phyloP scores from a whole-genome alignment of 2,113 vertebrate genomes.

The Choloepus hoffmanni region DNA sequence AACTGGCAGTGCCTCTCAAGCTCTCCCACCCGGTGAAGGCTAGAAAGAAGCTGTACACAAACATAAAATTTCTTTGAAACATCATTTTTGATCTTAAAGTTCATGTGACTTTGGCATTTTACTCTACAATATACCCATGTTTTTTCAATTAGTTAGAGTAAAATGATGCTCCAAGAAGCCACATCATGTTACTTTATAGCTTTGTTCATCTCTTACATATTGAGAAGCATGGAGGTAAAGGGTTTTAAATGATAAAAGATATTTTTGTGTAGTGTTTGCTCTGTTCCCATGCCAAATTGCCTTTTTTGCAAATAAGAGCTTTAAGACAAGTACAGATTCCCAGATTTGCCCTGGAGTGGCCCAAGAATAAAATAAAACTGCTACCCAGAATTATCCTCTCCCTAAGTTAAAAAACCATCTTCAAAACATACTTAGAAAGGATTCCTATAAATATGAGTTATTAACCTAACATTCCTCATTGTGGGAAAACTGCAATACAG shows the following conservation, averaged over 20 bases:
- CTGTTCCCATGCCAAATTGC: not conserved
- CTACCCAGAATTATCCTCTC: not conserved
- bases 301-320: constrained; percentile 14
- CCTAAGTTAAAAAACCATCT: not conserved
- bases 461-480: not conserved
- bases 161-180: not conserved
- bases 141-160: not conserved
- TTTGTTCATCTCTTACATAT: not conserved
- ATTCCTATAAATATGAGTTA: not conserved
- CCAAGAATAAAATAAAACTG: not conserved
- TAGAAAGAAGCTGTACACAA: not conserved
- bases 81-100: not conserved
- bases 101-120: not conserved
- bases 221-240: not conserved
- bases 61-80: not conserved
- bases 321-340: constrained; percentile 23
- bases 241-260: not conserved
- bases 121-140: not conserved
- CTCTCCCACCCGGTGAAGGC: too few species aligned
- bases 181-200: not conserved
- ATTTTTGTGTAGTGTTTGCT: not conserved
- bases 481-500: not conserved
- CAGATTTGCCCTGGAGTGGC: not conserved
- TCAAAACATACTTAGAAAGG: not conserved
- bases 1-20: not conserved